Conservation (phyloP, 2,113 vertebrate genomes). For the Electrona antarctica region DNA sequence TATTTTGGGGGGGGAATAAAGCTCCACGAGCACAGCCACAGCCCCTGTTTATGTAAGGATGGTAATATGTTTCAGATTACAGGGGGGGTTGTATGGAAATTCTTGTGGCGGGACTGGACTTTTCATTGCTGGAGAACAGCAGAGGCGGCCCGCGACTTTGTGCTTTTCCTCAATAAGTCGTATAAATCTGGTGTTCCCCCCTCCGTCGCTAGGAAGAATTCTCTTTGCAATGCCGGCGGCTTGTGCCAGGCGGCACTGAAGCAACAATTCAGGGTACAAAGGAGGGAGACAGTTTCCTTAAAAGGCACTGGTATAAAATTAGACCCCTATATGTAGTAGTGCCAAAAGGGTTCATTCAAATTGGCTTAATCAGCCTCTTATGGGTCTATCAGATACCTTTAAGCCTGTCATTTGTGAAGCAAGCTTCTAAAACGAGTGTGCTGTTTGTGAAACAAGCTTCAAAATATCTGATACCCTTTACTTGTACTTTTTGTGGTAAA, state of each 20-base stretch:
- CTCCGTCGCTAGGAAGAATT: constrained; percentile 15
- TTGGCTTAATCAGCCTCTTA: neutral
- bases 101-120: constrained; percentile 86
- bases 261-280: constrained; percentile 46
- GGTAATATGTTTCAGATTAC: constrained; percentile 90
- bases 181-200: constrained; percentile 31
- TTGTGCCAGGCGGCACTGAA: constrained; percentile 7
- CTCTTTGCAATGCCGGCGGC: constrained; percentile 1
- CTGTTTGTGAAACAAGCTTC: too few species aligned
- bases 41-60: constrained; percentile 81
- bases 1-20: constrained; percentile 78
- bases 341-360: constrained; percentile 4
- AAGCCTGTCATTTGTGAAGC: neutral
- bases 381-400: neutral
- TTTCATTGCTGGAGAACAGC: constrained; percentile 70
- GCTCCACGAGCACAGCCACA: constrained; percentile 61
- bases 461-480: too few species aligned
- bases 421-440: too few species aligned
- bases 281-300: neutral
- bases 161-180: constrained; percentile 25
- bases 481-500: too few species aligned
- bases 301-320: neutral
- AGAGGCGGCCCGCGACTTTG: constrained; percentile 36
- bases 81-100: constrained; percentile 85
- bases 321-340: neutral